Evolutionary conservation across 2,888 invertebrate species (phyloP).

Genomic region (Nebria brevicollis): DNA sequence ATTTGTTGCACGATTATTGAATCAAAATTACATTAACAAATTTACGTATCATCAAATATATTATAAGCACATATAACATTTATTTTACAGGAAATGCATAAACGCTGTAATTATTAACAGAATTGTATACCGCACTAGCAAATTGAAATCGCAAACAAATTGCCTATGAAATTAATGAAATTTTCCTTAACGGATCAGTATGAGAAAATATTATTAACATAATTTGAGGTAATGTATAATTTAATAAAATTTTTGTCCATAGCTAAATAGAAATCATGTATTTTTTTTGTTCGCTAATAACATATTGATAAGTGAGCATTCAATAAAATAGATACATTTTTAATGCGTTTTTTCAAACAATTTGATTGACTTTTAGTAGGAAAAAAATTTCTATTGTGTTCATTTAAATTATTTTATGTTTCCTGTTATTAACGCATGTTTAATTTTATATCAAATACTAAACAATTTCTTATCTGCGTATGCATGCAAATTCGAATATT

Average conservation of each 20-base stretch:
- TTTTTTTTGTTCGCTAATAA: not conserved
- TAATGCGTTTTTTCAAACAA: not conserved
- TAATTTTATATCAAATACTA: too few species aligned
- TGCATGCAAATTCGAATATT: too few species aligned
- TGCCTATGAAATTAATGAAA: slow-evolving; percentile 17
- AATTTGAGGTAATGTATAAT: not conserved
- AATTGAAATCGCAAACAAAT: slow-evolving; percentile 18
- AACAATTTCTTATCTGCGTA: too few species aligned
- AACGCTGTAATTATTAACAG: not conserved
- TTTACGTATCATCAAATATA: not conserved
- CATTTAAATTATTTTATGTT: too few species aligned
- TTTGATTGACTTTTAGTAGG: too few species aligned
- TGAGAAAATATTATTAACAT: not conserved
- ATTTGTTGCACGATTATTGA: not conserved
- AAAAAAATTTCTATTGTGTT: too few species aligned
- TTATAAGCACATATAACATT: not conserved
- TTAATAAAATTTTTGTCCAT: not conserved
- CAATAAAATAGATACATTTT: not conserved
- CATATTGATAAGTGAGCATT: not conserved
- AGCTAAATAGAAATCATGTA: not conserved
- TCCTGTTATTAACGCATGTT: too few species aligned
- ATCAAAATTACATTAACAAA: not conserved
- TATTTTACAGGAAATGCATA: slow-evolving; percentile 5
- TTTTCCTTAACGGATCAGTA: slow-evolving; percentile 1
- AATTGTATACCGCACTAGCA: not conserved